Evolutionary conservation across 1,140 invertebrate genomes (phyloP).

Genomic region (Contarinia nasturtii): DNA sequence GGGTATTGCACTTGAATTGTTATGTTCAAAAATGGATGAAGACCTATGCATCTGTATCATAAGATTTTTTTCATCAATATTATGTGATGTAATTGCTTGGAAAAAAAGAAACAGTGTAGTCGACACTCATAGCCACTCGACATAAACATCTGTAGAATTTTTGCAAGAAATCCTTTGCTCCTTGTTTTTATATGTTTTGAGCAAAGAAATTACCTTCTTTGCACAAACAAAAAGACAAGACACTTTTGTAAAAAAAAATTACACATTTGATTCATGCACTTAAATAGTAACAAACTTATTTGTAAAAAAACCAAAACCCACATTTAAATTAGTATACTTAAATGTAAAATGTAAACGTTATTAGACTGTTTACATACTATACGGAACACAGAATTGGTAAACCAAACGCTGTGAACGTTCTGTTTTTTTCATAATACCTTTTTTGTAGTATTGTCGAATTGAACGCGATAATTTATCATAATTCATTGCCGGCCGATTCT

Average conservation of each 20-base stretch:
- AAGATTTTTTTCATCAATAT: too few relatives aligned
- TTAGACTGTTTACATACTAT: conserved; percentile 44
- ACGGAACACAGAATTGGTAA: conserved; percentile 96
- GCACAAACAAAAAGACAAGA: too few relatives aligned
- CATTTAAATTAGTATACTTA: neutral
- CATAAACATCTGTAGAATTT: too few relatives aligned
- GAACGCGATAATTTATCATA: conserved; percentile 97
- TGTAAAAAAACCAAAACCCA: conserved; percentile 1
- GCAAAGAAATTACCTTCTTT: too few relatives aligned
- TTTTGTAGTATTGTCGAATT: conserved; percentile 98
- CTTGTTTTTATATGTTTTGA: too few relatives aligned
- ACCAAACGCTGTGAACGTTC: conserved; percentile 93
- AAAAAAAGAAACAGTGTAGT: too few relatives aligned
- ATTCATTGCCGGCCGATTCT: conserved; percentile 98
- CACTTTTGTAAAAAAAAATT: conserved; percentile 1
- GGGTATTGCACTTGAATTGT: too few relatives aligned
- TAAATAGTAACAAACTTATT: neutral
- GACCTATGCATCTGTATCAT: too few relatives aligned
- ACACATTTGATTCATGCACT: conserved; percentile 2
- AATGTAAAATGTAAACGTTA: neutral
- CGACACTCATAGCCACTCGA: too few relatives aligned
- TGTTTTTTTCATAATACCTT: conserved; percentile 99
- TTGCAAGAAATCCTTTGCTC: too few relatives aligned
- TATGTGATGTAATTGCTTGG: too few relatives aligned
- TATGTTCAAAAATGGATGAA: too few relatives aligned